Base-by-base conservation (phyloP, 2,888 invertebrate species). In the Nemapogon koenigi region DNA sequence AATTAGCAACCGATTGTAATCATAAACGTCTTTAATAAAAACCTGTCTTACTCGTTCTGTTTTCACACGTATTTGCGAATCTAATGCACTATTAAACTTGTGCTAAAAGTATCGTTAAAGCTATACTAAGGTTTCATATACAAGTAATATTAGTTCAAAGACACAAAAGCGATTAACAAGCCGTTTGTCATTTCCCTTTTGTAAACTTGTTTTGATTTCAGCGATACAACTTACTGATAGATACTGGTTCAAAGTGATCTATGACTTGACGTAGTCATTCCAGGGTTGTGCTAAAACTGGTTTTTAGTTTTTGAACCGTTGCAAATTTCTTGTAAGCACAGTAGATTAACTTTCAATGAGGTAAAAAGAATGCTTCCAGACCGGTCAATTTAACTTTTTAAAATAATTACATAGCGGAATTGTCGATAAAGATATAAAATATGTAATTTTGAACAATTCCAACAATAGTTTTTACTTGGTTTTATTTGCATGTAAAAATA, bases 161-260 rank as follows among this genome's bases (percentile, higher is more conserved):
- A 39, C 44, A 71, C 70, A 75, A 73, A 56, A 50, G 56, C 59
- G 57, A 69, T 71, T 69, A 72, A 70, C 67, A 59, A 65, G 62
- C 57, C 59, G 66, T 72, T 63, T 62, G 57, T 70, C 64, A 66
- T 51, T 55, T 52, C 32, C 53, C 51, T 50, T 57, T 50, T 37
- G 27, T 43, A 41, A 46, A 49, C 50, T 49, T 48, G 50, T 55
- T 55, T 51, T 49, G 50, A 52, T 53, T 49, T 38, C 41, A 36
- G 41, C 13, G 25, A 31, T 31, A 31, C 19, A 33, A 33, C 19
- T n/a, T 18, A 51, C 51, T 50, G 54, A 51, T 55, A 50, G 50
- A 47, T 50, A 50, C 58, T 53, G 55, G 61, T 59, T 57, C 48
- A 35, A n/a, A 46, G 46, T 57, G 53, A 53, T 58, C 55, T 57